These are phyloP conservation scores for Diachasma alloeum DNA, from an alignment of 1,140 invertebrate species.

Conservation along the genomic window DNA sequence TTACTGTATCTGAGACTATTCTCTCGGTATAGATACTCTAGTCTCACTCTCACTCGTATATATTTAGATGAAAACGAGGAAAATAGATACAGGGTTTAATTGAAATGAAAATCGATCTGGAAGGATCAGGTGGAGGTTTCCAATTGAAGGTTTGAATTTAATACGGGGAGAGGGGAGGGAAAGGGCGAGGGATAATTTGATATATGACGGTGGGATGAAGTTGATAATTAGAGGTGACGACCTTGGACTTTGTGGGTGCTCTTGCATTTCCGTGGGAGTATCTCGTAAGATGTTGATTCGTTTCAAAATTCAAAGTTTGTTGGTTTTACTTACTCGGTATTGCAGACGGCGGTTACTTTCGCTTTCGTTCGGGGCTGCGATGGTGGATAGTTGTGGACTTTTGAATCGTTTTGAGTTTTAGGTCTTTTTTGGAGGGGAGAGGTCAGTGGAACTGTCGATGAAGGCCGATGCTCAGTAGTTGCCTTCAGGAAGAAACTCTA, in stretches of 20 bases:
- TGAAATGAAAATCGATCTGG: no score
- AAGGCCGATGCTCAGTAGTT: no score
- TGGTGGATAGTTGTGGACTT: no score
- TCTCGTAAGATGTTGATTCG: slow-evolving; percentile 9
- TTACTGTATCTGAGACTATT: slow-evolving; percentile 57
- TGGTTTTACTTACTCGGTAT: slow-evolving; percentile 22
- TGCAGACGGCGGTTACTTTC: no score
- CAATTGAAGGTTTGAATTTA: not conserved
- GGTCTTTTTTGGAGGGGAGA: no score
- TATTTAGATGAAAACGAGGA: not conserved
- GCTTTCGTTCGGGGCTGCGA: no score
- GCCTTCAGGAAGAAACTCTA: no score
- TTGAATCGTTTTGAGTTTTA: no score
- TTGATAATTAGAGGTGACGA: slow-evolving; percentile 64
- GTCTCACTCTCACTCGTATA: not conserved
- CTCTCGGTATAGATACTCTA: slow-evolving; percentile 17
- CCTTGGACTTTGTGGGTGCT: slow-evolving; percentile 57
- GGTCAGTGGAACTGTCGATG: no score
- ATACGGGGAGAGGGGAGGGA: no score
- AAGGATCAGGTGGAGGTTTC: no score
- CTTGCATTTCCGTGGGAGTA: slow-evolving; percentile 36
- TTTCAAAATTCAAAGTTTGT: slow-evolving; percentile 57
- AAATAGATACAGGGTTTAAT: no score
- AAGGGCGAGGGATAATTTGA: not conserved
- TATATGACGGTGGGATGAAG: slow-evolving; percentile 46